Conservation (phyloP, 2,888 invertebrate genomes). For the Macaria notata region DNA sequence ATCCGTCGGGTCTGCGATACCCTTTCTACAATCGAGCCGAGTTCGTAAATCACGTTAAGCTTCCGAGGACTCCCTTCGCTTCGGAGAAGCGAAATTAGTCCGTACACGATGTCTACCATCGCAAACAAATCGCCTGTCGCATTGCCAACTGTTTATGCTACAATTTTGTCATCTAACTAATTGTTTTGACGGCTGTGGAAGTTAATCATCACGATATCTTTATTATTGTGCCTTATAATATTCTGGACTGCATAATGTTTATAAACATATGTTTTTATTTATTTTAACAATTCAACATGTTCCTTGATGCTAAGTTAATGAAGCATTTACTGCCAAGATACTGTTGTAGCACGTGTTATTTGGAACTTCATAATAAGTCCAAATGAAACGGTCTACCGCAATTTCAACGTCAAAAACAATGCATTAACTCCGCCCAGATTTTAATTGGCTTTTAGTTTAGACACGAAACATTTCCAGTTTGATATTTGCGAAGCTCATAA, state of each 20-base stretch:
- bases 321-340: too few relatives aligned
- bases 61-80: slow-evolving; percentile 33
- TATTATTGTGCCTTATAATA: background rate
- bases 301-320: background rate
- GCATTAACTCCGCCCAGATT: slow-evolving; percentile 18
- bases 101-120: slow-evolving; percentile 44
- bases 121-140: slow-evolving; percentile 53
- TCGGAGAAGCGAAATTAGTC: slow-evolving; percentile 43
- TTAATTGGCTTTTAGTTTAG: slow-evolving; percentile 30
- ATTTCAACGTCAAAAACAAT: slow-evolving; percentile 21
- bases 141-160: slow-evolving; percentile 38
- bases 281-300: background rate
- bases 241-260: too few relatives aligned
- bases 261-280: too few relatives aligned
- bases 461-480: slow-evolving; percentile 33
- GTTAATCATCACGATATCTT: slow-evolving; percentile 21
- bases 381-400: slow-evolving; percentile 8
- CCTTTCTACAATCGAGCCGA: slow-evolving; percentile 31
- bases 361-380: slow-evolving; percentile 4
- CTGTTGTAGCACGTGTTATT: slow-evolving; percentile 4
- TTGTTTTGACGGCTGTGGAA: slow-evolving; percentile 33
- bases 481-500: slow-evolving; percentile 33
- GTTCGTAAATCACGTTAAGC: slow-evolving; percentile 33
- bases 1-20: slow-evolving; percentile 17
- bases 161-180: slow-evolving; percentile 41